Percentiles rank a stretch among this genome's conserved stretches.
phyloP scores from a whole-genome alignment of 2,797 vertebrate genomes.

The Fistularia commersonii region DNA sequence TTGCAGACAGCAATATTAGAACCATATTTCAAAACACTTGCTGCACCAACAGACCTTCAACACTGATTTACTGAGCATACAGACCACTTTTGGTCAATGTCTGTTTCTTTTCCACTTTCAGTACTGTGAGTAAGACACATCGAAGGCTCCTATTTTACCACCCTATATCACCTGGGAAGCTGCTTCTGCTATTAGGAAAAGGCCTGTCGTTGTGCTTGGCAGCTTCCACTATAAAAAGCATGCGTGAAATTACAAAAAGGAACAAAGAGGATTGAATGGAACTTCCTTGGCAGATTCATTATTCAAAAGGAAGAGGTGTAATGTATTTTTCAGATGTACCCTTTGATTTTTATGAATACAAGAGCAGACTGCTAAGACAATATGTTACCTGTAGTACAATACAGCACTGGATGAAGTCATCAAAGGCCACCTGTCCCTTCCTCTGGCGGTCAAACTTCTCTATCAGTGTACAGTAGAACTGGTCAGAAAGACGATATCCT shows the following conservation, averaged over 20 bases:
- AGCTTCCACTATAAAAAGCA: background rate
- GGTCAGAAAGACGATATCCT: conserved; percentile 96
- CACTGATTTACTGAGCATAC: no score
- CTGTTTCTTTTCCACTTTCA: no score
- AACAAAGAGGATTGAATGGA: background rate
- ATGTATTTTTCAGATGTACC: conserved; percentile 2
- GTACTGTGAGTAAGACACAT: background rate
- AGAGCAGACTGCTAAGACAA: conserved; percentile 1
- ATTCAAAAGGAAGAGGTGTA: conserved; percentile 3
- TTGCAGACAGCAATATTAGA: no score
- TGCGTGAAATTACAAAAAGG: conserved; percentile 7
- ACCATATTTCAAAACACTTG: no score
- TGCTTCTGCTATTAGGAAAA: no score
- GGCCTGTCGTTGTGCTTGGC: no score
- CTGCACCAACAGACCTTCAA: no score
- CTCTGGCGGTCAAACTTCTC: conserved; percentile 97
- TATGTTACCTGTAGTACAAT: conserved; percentile 91
- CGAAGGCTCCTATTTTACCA: background rate
- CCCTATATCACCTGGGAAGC: no score
- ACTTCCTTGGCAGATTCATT: conserved; percentile 3
- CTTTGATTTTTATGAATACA: conserved; percentile 6
- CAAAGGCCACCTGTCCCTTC: conserved; percentile 94
- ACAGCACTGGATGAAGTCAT: conserved; percentile 99
- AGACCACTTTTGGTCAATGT: no score
- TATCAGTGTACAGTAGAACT: conserved; percentile 94